Conservation (phyloP, 2,797 vertebrate species). For the Silurus lanzhouensis region DNA sequence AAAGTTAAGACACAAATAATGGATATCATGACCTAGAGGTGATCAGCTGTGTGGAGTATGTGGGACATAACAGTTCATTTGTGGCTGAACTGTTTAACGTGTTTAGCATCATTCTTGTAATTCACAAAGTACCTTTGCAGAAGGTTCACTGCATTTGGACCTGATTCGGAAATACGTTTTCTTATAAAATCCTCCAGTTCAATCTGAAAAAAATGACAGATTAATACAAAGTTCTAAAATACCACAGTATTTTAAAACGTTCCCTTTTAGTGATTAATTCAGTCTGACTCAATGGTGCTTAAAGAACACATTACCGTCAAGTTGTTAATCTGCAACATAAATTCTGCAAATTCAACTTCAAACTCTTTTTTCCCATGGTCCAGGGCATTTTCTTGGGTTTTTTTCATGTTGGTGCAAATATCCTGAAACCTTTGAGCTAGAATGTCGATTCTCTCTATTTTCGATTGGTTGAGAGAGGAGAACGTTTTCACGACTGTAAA, state of each 20-base stretch:
- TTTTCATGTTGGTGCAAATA: slow-evolving; percentile 74
- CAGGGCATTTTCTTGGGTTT: slow-evolving; percentile 74
- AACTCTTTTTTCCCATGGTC: slow-evolving; percentile 77
- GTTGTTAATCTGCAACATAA: slow-evolving; percentile 71
- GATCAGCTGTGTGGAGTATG: background rate
- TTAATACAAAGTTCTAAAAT: background rate
- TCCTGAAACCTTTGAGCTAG: slow-evolving; percentile 77
- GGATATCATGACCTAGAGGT: background rate
- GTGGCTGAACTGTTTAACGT: background rate
- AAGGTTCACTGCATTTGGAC: slow-evolving; percentile 74
- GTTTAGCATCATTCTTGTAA: background rate
- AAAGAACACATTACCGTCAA: slow-evolving; percentile 74
- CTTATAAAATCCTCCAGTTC: slow-evolving; percentile 79
- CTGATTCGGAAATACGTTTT: slow-evolving; percentile 74
- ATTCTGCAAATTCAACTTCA: slow-evolving; percentile 75
- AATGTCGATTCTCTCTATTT: slow-evolving; percentile 79
- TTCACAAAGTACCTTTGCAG: slow-evolving; percentile 72
- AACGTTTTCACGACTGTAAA: slow-evolving; percentile 76
- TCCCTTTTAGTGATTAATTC: background rate
- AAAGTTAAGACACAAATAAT: background rate
- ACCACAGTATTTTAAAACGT: background rate
- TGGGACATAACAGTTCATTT: no score
- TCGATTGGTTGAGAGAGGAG: slow-evolving; percentile 70
- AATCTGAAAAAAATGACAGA: slow-evolving; percentile 62
- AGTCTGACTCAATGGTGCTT: background rate